These are phyloP conservation scores for Tuta absoluta DNA, from an alignment of 2,888 invertebrate genomes.

Conservation along the genomic window DNA sequence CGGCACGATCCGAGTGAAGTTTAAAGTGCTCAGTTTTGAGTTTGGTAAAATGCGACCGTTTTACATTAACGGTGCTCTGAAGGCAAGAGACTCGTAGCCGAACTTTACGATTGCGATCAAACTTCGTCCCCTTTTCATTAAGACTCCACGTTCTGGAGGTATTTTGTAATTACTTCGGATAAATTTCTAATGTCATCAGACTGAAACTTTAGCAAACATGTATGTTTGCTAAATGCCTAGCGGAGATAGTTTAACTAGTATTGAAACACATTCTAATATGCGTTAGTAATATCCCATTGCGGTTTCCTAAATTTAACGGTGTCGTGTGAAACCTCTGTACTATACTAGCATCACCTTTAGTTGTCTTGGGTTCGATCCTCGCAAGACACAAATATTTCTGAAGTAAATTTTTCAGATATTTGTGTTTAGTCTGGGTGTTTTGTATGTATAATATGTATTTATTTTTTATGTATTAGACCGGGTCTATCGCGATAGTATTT, in stretches of 20 bases:
- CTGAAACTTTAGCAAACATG: conserved; percentile 6
- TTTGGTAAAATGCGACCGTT: conserved; percentile 34
- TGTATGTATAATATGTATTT: too few species aligned
- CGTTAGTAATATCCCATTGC: background rate
- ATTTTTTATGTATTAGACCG: too few species aligned
- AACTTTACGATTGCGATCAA: conserved; percentile 54
- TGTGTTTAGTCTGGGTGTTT: too few species aligned
- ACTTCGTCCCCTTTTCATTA: conserved; percentile 45
- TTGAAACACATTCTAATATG: background rate
- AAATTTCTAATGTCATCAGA: conserved; percentile 45
- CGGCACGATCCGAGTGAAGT: conserved; percentile 16
- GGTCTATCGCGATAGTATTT: too few species aligned
- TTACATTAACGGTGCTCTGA: conserved; percentile 35
- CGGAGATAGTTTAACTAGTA: background rate
- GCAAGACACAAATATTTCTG: too few species aligned
- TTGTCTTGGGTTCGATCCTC: too few species aligned
- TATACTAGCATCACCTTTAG: background rate
- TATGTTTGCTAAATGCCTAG: conserved; percentile 4
- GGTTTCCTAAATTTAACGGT: background rate
- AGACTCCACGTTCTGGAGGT: conserved; percentile 40
- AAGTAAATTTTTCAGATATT: too few species aligned
- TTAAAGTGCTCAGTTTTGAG: conserved; percentile 24
- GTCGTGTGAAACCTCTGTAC: background rate
- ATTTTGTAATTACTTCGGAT: conserved; percentile 53
- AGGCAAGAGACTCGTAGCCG: conserved; percentile 24